phyloP scores from a whole-genome alignment of 2,797 vertebrate species.

The Malacoraja senta region DNA sequence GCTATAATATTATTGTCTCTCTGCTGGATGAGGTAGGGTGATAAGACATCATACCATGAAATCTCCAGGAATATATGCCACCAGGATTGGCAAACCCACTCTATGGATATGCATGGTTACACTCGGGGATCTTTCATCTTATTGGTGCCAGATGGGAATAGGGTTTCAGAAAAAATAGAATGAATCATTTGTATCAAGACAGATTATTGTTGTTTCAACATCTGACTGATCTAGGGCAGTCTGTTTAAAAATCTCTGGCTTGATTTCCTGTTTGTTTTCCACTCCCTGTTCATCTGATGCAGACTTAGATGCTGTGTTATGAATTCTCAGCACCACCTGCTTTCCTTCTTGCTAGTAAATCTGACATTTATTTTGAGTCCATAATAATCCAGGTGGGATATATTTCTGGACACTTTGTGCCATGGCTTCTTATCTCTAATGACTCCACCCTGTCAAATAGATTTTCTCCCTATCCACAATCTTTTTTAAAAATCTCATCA shows the following conservation, averaged over 20 bases:
- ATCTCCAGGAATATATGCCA: neutral
- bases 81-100: neutral
- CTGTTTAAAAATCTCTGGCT: neutral
- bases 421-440: too few species aligned
- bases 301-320: neutral
- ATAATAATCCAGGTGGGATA: too few species aligned
- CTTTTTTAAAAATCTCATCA: too few species aligned
- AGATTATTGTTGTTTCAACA: neutral
- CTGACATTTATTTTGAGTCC: neutral
- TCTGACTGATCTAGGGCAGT: neutral
- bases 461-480: too few species aligned
- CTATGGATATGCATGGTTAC: neutral
- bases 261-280: neutral
- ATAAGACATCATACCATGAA: neutral
- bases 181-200: neutral
- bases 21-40: neutral
- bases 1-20: neutral
- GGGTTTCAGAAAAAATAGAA: neutral
- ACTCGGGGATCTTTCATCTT: neutral
- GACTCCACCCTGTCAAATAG: too few species aligned
- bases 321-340: neutral
- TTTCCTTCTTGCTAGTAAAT: neutral
- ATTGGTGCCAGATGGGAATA: too few species aligned
- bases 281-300: neutral
- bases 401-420: too few species aligned